Evolutionary conservation across 2,113 vertebrate species (phyloP), one percentile per base, ranked within the genome.

Genomic region (Clarias magur): DNA sequence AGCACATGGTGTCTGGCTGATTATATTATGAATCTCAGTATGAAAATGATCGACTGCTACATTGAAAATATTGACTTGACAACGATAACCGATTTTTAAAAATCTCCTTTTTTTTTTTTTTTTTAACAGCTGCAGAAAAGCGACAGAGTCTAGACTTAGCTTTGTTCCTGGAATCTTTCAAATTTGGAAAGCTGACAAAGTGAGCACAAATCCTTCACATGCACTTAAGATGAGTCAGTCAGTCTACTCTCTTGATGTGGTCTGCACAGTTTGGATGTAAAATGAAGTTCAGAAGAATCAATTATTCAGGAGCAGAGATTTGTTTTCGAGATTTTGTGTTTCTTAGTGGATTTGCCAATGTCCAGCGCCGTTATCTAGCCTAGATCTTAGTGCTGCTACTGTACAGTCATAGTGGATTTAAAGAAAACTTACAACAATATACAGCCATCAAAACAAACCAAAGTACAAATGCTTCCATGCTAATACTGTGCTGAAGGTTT

Each of bases 181-280:
- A 90, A 78, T 82, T 72, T 80, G 63, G 76, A 89, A 91, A 89
- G 86, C 89, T 90, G 89, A 87, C 86, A 34, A 65, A 78, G 88
- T 60, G 87, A 89, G 85, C 42, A 87, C 85, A 91, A 88, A 88
- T 91, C 91, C 88, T 90, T 89, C 88, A 83, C 82, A 88, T 81
- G 83, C 88, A 91, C 76, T 57, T 79, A 80, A 88, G 89, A 93
- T 92, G 91, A 93, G 90, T 91, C 88, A 91, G 86, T 68, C 87
- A 86, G 88, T 87, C 89, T 92, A 91, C 87, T 91, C 84, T 87
- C 89, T 93, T 93, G 91, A 94, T 92, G 92, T 93, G 92, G 92
- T 67, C 88, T 83, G 85, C 85, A 89, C 88, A 63, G 92, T 92
- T 91, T 75, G 57, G 30, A 87, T 88, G 88, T 87, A 65, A 85